These are phyloP conservation scores for Eutrigla gurnardus DNA, from an alignment of 2,797 vertebrate genomes.

Conservation along the genomic window DNA sequence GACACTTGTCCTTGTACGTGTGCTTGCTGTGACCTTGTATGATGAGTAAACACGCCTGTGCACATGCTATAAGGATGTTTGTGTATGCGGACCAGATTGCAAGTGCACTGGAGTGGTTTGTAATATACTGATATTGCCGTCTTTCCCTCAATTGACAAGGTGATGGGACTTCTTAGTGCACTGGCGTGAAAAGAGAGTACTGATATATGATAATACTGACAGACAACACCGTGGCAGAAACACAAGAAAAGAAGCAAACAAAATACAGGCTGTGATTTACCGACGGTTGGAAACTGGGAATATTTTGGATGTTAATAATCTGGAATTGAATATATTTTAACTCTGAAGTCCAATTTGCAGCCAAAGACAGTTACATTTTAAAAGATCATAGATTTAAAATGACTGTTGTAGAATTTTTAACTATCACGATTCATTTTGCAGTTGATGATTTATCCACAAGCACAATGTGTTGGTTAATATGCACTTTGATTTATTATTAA, in stretches of 20 bases:
- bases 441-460: background rate
- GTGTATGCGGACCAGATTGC: conserved; percentile 22
- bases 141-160: conserved; percentile 53
- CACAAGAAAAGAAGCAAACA: background rate
- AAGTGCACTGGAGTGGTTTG: conserved; percentile 20
- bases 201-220: conserved; percentile 21
- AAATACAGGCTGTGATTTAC: background rate
- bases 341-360: background rate
- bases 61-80: conserved; percentile 23
- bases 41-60: conserved; percentile 33
- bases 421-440: background rate
- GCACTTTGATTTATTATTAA: background rate
- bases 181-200: conserved; percentile 23
- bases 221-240: conserved; percentile 11
- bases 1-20: background rate
- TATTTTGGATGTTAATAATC: background rate
- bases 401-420: background rate
- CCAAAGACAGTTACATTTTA: background rate
- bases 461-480: background rate
- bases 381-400: background rate
- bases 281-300: background rate
- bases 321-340: background rate
- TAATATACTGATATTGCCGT: conserved; percentile 45
- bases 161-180: conserved; percentile 39
- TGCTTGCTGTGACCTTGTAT: conserved; percentile 41